Base-by-base conservation (phyloP, 2,113 vertebrate genomes). In the Gambusia holbrooki region DNA sequence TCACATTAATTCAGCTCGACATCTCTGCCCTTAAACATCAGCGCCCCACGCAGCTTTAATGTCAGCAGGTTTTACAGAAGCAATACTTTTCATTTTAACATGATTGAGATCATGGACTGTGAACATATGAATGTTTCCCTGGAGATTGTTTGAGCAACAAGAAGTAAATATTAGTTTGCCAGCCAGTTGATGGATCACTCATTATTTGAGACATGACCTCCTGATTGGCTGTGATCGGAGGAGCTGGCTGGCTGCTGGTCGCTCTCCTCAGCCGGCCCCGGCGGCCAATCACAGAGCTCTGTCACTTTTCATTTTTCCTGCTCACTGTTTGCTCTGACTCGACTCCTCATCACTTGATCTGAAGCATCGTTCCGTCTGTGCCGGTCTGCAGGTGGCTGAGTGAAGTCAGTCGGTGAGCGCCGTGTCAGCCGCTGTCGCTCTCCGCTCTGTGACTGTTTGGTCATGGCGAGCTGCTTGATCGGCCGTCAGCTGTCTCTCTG, bases 381-480 rank as follows among this genome's bases (percentile, higher is more conserved):
- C 48, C 7, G 54, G 7, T 69, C n/a, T 63, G 11, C 35, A 94
- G 91, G 91, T 85, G 80, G 63, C 67, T 54, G 45, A 63, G 78
- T 86, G 79, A 83, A 79, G 67, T 42, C 66, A 19, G 79, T 74
- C 54, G 5, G 62, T 28, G 74, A 80, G 77, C 65, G 35, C 83
- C 66, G 66, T 45, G 28, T 66, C 62, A 77, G 66, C 81, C 73
- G 70, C 73, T 78, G 69, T 69, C 61, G 74, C 33, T 42, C 1
- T 51, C 76, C 27, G 10, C 14, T 70, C 71, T 32, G n/a, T 27
- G 58, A 35, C 30, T 54, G 8, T 19, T 29, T 30, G 28, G 79
- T 62, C 93, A 99, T 99, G 98, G 97, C 95, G 0, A 93, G 93
- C 4, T 93, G 95, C 76, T 68, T 98, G 83, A 93, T 97, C 45